A percentile compares a stretch with the other conserved stretches of the same genome.
Conservation (phyloP, 2,888 invertebrate species). For the Lepidocyrtinus sp. region DNA sequence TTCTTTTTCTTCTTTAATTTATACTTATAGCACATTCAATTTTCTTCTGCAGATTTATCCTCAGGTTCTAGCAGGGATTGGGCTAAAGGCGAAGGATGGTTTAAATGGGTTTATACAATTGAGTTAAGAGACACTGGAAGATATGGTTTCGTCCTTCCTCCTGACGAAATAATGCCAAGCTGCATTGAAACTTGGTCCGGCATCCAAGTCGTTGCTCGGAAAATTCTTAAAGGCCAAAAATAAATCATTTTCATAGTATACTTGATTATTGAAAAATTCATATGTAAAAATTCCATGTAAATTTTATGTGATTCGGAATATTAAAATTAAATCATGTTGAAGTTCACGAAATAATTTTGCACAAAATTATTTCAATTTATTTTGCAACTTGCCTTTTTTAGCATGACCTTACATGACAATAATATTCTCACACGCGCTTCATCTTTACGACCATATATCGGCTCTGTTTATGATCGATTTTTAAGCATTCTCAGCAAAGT, state of each 20-base stretch:
- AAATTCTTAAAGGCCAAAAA: conserved; percentile 17
- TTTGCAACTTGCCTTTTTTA: too few relatives aligned
- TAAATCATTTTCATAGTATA: not conserved
- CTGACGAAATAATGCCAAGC: conserved; percentile 71
- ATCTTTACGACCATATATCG: not conserved
- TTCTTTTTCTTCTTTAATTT: not conserved
- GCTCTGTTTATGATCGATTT: not conserved
- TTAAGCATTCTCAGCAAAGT: not conserved
- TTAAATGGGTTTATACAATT: conserved; percentile 64
- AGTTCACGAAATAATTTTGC: not conserved
- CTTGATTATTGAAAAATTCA: too few relatives aligned
- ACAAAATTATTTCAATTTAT: too few relatives aligned
- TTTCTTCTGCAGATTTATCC: conserved; percentile 51
- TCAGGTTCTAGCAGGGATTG: conserved; percentile 68
- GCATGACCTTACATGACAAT: too few relatives aligned
- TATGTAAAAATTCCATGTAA: not conserved
- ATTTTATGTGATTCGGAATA: not conserved
- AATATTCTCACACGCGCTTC: not conserved
- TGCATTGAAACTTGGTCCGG: conserved; percentile 67
- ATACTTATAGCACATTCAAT: not conserved
- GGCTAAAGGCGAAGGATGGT: conserved; percentile 66
- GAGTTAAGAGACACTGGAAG: conserved; percentile 73
- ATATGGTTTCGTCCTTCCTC: conserved; percentile 73
- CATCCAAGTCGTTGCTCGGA: conserved; percentile 64
- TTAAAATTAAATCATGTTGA: not conserved